Percentiles rank a stretch among this genome's conserved stretches.
Conservation (phyloP, 2,113 vertebrate genomes). For the Forbesichthys papilliferus region DNA sequence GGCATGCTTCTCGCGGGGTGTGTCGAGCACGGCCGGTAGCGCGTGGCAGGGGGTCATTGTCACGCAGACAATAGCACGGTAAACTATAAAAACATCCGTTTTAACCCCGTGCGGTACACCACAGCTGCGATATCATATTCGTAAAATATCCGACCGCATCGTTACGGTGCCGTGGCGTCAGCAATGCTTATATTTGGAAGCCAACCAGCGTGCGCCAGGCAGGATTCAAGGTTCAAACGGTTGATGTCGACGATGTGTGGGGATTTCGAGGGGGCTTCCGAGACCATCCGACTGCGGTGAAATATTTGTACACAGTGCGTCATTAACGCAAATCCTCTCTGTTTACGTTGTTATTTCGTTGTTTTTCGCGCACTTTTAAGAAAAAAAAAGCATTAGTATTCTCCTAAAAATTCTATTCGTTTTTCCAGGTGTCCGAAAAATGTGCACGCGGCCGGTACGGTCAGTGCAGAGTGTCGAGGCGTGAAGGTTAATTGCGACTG, state of each 20-base stretch:
- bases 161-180: conserved; percentile 36
- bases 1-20: conserved; percentile 54
- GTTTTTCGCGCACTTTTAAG: background rate
- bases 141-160: conserved; percentile 33
- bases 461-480: background rate
- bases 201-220: background rate
- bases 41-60: conserved; percentile 66
- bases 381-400: background rate
- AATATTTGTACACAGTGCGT: conserved; percentile 20
- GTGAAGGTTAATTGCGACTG: background rate
- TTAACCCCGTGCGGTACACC: conserved; percentile 1
- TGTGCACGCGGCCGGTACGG: background rate
- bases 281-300: background rate
- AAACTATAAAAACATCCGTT: conserved; percentile 23
- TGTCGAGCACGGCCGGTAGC: conserved; percentile 46
- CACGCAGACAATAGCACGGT: conserved; percentile 29
- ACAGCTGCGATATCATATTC: conserved; percentile 6
- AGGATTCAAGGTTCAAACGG: background rate
- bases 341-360: conserved; percentile 15
- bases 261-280: background rate
- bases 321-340: conserved; percentile 32
- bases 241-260: background rate
- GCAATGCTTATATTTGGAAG: background rate
- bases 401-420: background rate
- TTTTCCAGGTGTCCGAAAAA: background rate